These are phyloP conservation scores for Anas bernieri DNA, from an alignment of 2,797 vertebrate genomes.

Conservation along the genomic window DNA sequence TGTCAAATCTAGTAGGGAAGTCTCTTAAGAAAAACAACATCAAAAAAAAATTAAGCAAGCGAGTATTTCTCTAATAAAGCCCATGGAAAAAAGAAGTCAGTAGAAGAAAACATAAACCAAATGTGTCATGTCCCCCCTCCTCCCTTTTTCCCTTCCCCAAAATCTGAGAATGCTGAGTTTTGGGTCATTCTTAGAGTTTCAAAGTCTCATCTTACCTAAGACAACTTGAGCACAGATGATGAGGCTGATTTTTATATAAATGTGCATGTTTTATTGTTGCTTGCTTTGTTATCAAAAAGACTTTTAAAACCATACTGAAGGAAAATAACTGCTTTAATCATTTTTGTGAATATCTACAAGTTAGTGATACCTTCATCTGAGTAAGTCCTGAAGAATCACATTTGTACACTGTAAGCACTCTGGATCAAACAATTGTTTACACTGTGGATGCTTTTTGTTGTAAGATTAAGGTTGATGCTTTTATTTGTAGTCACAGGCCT, in stretches of 20 bases:
- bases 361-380: not conserved
- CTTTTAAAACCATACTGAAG: not conserved
- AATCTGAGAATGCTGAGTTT: not conserved
- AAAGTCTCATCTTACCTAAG: not conserved
- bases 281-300: not conserved
- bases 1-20: not conserved
- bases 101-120: not conserved
- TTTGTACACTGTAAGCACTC: fast-evolving
- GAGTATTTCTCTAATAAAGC: not conserved
- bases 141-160: not conserved
- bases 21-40: not conserved
- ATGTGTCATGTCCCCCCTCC: not conserved
- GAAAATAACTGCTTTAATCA: not conserved
- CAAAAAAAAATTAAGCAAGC: not conserved
- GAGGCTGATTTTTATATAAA: not conserved
- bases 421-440: not conserved
- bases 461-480: not conserved
- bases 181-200: not conserved
- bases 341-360: not conserved
- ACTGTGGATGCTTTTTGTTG: not conserved
- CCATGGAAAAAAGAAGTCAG: not conserved
- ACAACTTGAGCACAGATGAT: not conserved
- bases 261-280: not conserved
- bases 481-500: not conserved
- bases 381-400: not conserved